Percentiles rank a stretch among this genome's conserved stretches.
These are phyloP conservation scores for Pseudorhiza aurosa DNA, from an alignment of 30 jellyfish, hydroid and myxozoan species.

Conservation along the genomic window DNA sequence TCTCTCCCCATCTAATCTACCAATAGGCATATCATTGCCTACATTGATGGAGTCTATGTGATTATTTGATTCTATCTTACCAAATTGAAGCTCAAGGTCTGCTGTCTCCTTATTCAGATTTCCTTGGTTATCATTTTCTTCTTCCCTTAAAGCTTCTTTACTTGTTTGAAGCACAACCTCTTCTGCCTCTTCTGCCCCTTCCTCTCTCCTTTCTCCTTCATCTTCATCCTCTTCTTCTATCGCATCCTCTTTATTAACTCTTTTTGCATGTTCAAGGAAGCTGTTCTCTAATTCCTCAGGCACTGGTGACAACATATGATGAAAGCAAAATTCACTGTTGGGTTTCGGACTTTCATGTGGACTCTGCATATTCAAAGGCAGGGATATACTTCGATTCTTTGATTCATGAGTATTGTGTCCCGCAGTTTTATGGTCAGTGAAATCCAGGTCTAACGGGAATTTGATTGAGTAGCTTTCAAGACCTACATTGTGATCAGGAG, in stretches of 20 bases:
- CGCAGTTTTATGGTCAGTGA: slow-evolving; percentile 25
- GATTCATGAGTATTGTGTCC: slow-evolving; percentile 24
- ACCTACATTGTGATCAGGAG: slow-evolving; percentile 27
- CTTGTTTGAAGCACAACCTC: not conserved
- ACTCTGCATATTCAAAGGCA: slow-evolving; percentile 47
- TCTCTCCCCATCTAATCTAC: not conserved
- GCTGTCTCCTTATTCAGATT: not conserved
- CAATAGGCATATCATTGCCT: too few species aligned
- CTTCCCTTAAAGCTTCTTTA: not conserved
- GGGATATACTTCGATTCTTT: slow-evolving; percentile 13
- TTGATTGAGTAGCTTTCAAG: slow-evolving; percentile 39
- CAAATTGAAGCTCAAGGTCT: too few species aligned
- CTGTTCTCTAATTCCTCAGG: slow-evolving; percentile 67
- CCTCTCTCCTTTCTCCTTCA: not conserved
- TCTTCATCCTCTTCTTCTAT: slow-evolving; percentile 25
- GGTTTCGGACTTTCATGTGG: slow-evolving; percentile 46
- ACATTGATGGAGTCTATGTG: too few species aligned
- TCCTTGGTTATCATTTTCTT: not conserved
- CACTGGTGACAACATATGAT: slow-evolving; percentile 68
- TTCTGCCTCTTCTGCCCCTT: not conserved
- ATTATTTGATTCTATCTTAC: too few species aligned
- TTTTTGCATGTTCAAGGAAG: slow-evolving; percentile 56
- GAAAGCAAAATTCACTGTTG: slow-evolving; percentile 47
- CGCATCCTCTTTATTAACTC: not conserved
- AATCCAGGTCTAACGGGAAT: slow-evolving; percentile 57